Evolutionary conservation across 2,797 vertebrate genomes (phyloP), one percentile per base, ranked within the genome.

Genomic region (Chloroceryle inda): DNA sequence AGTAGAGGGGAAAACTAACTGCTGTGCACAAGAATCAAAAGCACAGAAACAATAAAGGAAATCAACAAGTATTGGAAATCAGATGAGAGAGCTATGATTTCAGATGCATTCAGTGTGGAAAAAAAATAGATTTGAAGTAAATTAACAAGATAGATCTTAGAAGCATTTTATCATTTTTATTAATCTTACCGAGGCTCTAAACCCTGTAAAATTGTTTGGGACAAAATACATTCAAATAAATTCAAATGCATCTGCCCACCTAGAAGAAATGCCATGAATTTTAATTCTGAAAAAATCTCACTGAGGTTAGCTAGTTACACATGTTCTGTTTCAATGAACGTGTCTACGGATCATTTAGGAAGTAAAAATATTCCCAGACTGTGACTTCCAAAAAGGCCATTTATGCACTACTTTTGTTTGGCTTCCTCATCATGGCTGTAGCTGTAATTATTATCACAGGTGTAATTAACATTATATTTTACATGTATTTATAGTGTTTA

Each of bases 121-220:
- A 85, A 94, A 94, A 22, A 7, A 62, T 95, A 62, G 78, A 92
- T 77, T 74, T 88, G 15, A 89, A 62, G 15, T 56, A 94, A 81
- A 89, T 67, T 21, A 81, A 26, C 10, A 11, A 2, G 7, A 62
- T 23, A 77, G 29, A 59, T 76, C 52, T 35, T 82, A 67, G 82
- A 71, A 44, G 23, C 55, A 81, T 82, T 78, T 80, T 80, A 69
- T 88, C 45, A 33, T 31, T 90, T 42, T 72, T 75, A 40, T 86
- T 47, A 26, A 74, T 42, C 15, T 78, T 89, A 20, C 11, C n/a
- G 64, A 94, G 37, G 33, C 10, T 13, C 12, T 89, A 55, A 71
- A 85, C 0, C 12, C 8, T 26, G 59, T 85, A 89, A 77, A 49
- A 63, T 23, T 49, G 8, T 62, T 88, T 29, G 16, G n/a, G 33